Evolutionary conservation across 2,888 invertebrate genomes (phyloP), one percentile per base, ranked within the genome.

Genomic region (Elegia similella): DNA sequence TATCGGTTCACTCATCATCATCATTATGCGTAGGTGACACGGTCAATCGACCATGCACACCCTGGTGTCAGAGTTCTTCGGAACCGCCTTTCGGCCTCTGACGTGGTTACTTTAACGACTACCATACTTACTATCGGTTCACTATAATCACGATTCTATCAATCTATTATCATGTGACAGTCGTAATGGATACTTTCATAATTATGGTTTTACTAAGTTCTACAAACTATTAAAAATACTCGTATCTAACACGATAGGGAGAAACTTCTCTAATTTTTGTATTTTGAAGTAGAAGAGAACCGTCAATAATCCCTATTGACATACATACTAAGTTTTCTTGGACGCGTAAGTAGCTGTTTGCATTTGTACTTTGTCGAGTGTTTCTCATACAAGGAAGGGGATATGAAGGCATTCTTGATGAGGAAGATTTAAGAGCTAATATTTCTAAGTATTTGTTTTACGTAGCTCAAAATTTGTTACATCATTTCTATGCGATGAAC

Each of bases 301-400:
- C 23, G 46, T 46, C 46, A 46, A 48, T 48, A 48, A 48, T 48
- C 30, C 32, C 32, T 32, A 48, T 32, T 15, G 48, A 48, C 46
- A 23, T 12, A 46, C 44, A 48, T 34, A 17, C 13, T 38, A 38
- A 38, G 34, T 34, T 50, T 50, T 50, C 38, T 50, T 34, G 15
- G 34, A 50, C 8, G 16, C 8, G 17, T 34, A 50, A 50, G 50
- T 50, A 50, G 50, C 50, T 50, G 50, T 50, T 50, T 50, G 50
- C 50, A 50, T 50, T 50, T 34, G 50, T 50, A 50, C 50, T 50
- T 50, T 50, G 50, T 50, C 34, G 16, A 50, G 50, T 50, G 50
- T 34, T 50, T 50, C 34, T 34, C 50, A 50, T 16, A 50, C 38
- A 48, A 50, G 50, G 34, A 50, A 34, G 34, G 16, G 30, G 16